A percentile compares a stretch with the other conserved stretches of the same genome.
Conservation (phyloP, 2,797 vertebrate species). For the Apogon hyalosoma region DNA sequence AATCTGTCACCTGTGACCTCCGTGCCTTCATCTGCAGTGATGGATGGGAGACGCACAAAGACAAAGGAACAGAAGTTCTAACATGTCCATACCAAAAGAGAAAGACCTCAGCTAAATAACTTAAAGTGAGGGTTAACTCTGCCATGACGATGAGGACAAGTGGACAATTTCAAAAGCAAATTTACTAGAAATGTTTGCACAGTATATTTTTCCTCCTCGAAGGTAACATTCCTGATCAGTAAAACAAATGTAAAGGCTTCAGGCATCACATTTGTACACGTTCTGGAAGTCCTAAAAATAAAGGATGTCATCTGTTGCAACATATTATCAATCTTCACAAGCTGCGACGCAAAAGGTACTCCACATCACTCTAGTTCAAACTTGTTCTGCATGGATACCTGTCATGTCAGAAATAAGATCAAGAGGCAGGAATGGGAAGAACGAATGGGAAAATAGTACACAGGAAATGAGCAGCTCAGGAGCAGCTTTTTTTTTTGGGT, state of each 20-base stretch:
- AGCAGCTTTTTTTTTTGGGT: too few relatives aligned
- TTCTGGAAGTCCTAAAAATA: slow-evolving; percentile 20
- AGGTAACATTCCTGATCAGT: slow-evolving; percentile 1
- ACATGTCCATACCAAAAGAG: slow-evolving; percentile 57
- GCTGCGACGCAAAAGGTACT: background rate
- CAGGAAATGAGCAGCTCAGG: background rate
- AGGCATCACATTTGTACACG: slow-evolving; percentile 13
- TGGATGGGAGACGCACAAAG: slow-evolving; percentile 46
- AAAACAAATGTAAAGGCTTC: slow-evolving; percentile 12
- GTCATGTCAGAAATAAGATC: slow-evolving; percentile 5
- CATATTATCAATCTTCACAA: slow-evolving; percentile 29
- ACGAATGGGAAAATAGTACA: slow-evolving; percentile 13
- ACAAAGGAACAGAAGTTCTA: slow-evolving; percentile 52
- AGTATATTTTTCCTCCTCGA: background rate
- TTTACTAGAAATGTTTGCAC: background rate
- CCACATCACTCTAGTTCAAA: slow-evolving; percentile 28
- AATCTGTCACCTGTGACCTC: slow-evolving; percentile 64
- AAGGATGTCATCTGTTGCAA: slow-evolving; percentile 26
- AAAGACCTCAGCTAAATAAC: slow-evolving; percentile 6
- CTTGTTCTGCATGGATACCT: slow-evolving; percentile 28
- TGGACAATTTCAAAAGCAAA: background rate
- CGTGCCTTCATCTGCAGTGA: slow-evolving; percentile 49
- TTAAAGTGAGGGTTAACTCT: background rate
- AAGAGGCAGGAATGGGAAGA: slow-evolving; percentile 32
- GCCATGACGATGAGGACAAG: slow-evolving; percentile 12